Base-by-base conservation (phyloP, 2,888 invertebrate genomes). In the Drosophila colorata region DNA sequence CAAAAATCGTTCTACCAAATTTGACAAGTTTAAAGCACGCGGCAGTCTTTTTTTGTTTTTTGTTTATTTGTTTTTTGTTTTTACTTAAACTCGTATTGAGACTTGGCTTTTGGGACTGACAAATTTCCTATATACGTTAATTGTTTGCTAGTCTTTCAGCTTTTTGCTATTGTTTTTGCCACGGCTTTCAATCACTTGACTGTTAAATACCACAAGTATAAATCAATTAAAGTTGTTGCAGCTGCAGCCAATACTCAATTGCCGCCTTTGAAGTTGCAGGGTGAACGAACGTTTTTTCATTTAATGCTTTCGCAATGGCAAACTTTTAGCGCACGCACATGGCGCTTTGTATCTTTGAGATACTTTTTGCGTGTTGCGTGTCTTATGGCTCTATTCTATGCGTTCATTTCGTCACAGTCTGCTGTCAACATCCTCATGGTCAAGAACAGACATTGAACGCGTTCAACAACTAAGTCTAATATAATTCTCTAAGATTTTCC, bases 1-100 rank as follows among this genome's bases (percentile, higher is more conserved):
- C 80, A 80, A 74, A 79, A 77, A 85, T 85, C 46, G 79, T 87
- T 88, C 74, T 89, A 67, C 85, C 80, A 83, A 88, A 82, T 89
- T 83, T 78, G 85, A 83, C 65, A 78, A 69, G 65, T 75, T 66
- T 25, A 49, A 77, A 83, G 70, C 78, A 69, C 63, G 65, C 65
- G 67, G 57, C 61, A 41, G 55, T 56, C 57, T 60, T 25, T 44
- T 47, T 55, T 40, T 47, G 48, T 56, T 38, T 28, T 23, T 51
- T 35, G 56, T 65, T 60, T 43, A n/a, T 59, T 25, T 28, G 43
- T 13, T 56, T 38, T 71, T 67, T 64, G 46, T 49, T 66, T 58
- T 33, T 23, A 16, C 33, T 35, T 38, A 51, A 69, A 78, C 78
- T 74, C 18, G 61, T 55, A 35, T 40, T n/a, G 31, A 47, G 43